Percentiles rank a stretch among this genome's conserved stretches.
Evolutionary conservation across 1,140 invertebrate species (phyloP).

Genomic region (Stegodyphus mimosarum): DNA sequence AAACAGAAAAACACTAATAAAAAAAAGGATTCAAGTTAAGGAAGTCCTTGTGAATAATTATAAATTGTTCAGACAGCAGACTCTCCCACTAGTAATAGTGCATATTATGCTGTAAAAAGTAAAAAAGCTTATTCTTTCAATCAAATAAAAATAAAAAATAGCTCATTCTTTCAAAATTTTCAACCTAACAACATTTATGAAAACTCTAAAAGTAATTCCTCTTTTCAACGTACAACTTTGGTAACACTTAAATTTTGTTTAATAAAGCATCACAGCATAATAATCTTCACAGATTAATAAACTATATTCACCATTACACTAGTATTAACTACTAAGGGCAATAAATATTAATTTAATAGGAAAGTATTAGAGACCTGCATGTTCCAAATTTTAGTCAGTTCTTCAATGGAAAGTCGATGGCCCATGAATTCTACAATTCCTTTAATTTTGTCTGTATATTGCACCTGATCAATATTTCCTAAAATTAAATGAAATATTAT

Average conservation of each 20-base stretch:
- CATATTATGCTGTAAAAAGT: constrained; percentile 3
- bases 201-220: too few relatives aligned
- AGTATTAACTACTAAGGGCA: too few relatives aligned
- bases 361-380: constrained; percentile 64
- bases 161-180: neutral
- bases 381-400: constrained; percentile 72
- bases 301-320: too few relatives aligned
- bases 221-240: too few relatives aligned
- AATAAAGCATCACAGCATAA: too few relatives aligned
- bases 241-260: too few relatives aligned
- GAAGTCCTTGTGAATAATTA: constrained; percentile 20
- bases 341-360: too few relatives aligned
- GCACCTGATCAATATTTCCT: constrained; percentile 73
- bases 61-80: neutral
- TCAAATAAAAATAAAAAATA: too few relatives aligned
- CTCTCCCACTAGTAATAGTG: too few relatives aligned
- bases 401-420: constrained; percentile 70
- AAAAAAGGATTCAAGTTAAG: neutral
- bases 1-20: neutral
- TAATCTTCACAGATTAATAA: too few relatives aligned
- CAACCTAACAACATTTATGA: too few relatives aligned
- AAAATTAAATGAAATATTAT: constrained; percentile 40
- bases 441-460: constrained; percentile 73
- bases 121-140: too few relatives aligned
- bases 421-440: constrained; percentile 72